A percentile compares a stretch with the other conserved stretches of the same genome.
These are phyloP conservation scores for Agrilus mali DNA, from an alignment of 2,888 invertebrate species.

Conservation along the genomic window DNA sequence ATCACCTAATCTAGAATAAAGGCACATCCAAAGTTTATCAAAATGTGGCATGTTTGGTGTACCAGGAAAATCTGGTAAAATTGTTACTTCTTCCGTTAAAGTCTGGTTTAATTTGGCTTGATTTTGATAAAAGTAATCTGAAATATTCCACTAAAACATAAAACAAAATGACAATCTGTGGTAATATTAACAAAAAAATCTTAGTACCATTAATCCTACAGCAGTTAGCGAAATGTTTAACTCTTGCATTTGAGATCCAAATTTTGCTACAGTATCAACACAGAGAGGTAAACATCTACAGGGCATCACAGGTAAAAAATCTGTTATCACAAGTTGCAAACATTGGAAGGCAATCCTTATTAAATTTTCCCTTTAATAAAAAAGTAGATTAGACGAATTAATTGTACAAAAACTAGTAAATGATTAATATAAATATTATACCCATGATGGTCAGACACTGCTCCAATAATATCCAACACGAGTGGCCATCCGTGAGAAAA, in stretches of 20 bases:
- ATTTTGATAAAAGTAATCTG: conserved; percentile 94
- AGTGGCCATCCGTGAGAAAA: conserved; percentile 92
- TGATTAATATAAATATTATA: conserved; percentile 25
- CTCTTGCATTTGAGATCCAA: conserved; percentile 92
- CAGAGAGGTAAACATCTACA: conserved; percentile 82
- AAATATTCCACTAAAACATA: conserved; percentile 91
- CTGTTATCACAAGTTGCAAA: conserved; percentile 87
- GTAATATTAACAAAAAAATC: conserved; percentile 2
- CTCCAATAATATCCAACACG: conserved; percentile 89
- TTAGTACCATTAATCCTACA: conserved; percentile 80
- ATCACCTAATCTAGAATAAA: conserved; percentile 77
- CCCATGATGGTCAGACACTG: conserved; percentile 88
- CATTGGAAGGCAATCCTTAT: conserved; percentile 93
- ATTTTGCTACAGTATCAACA: conserved; percentile 87
- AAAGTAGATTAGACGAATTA: conserved; percentile 10
- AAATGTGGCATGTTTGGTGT: conserved; percentile 77
- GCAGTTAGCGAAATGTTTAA: conserved; percentile 95
- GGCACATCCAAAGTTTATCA: conserved; percentile 92
- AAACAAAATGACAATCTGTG: too few relatives aligned
- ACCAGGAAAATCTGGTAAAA: conserved; percentile 73
- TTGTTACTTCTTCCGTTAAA: conserved; percentile 58
- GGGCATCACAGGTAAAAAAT: conserved; percentile 86
- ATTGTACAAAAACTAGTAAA: neutral
- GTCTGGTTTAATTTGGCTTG: conserved; percentile 69
- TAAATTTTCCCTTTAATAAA: conserved; percentile 60